A percentile compares a stretch with the other conserved stretches of the same genome.
These are phyloP conservation scores for Saccostrea echinata DNA, from an alignment of 1,140 invertebrate genomes.

Conservation along the genomic window DNA sequence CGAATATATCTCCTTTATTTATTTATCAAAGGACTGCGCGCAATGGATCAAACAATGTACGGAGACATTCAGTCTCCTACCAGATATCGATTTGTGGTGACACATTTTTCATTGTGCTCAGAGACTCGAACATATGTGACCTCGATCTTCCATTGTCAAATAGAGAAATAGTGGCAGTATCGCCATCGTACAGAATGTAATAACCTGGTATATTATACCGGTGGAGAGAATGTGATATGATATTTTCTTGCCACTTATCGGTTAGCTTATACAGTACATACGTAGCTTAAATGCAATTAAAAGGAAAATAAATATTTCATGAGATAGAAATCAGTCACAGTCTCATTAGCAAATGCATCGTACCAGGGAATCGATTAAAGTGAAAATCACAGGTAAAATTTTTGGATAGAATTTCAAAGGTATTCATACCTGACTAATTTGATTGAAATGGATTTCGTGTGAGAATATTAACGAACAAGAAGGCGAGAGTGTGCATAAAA, in stretches of 20 bases:
- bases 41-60: background rate
- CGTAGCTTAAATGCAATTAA: background rate
- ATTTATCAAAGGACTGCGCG: constrained; percentile 1
- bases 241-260: background rate
- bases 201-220: background rate
- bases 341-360: background rate
- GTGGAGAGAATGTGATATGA: background rate
- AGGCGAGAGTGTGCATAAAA: background rate
- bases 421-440: constrained; percentile 7
- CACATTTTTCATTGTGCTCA: background rate
- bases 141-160: constrained; percentile 12
- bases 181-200: too few relatives aligned
- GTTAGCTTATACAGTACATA: background rate
- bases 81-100: constrained; percentile 9
- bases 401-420: constrained; percentile 16
- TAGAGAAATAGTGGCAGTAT: background rate
- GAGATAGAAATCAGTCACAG: background rate
- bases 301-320: constrained; percentile 4
- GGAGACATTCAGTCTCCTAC: background rate
- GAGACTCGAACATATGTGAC: constrained; percentile 28
- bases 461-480: constrained; percentile 1
- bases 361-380: constrained; percentile 2
- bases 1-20: background rate
- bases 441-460: constrained; percentile 7
- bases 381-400: constrained; percentile 32